A percentile compares a stretch with the other conserved stretches of the same genome.
phyloP scores from a whole-genome alignment of 2,113 vertebrate species.

The Toxotes chatareus region DNA sequence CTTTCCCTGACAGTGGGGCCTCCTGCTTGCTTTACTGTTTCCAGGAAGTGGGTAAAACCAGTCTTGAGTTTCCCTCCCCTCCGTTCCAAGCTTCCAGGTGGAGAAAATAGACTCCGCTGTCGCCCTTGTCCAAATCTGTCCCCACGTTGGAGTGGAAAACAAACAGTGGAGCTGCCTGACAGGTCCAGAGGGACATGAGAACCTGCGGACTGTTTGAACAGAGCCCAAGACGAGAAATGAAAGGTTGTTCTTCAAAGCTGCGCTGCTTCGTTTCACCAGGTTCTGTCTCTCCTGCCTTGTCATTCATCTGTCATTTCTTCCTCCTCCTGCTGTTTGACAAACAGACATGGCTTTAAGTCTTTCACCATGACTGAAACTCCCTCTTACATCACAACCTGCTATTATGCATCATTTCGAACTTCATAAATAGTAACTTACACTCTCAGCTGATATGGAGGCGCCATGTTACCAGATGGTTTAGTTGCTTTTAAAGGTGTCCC shows the following conservation, averaged over 20 bases:
- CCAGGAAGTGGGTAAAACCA: slow-evolving; percentile 80
- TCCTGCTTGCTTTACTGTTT: slow-evolving; percentile 74
- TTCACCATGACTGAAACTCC: slow-evolving; percentile 2
- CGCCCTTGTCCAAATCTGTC: slow-evolving; percentile 78
- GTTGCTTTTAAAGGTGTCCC: slow-evolving; percentile 2
- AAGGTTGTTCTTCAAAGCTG: slow-evolving; percentile 27
- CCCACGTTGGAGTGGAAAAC: slow-evolving; percentile 75
- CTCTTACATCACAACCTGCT: slow-evolving; percentile 13
- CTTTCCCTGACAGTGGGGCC: slow-evolving; percentile 60
- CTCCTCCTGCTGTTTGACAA: not conserved
- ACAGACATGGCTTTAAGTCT: slow-evolving; percentile 7
- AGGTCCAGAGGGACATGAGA: slow-evolving; percentile 49
- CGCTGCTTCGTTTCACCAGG: not conserved
- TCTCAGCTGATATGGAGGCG: not conserved
- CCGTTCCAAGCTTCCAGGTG: slow-evolving; percentile 76
- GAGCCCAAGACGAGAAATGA: slow-evolving; percentile 42
- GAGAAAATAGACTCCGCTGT: slow-evolving; percentile 83
- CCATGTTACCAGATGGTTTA: slow-evolving; percentile 21
- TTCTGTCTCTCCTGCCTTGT: not conserved
- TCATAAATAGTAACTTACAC: slow-evolving; percentile 11
- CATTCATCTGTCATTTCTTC: slow-evolving; percentile 31
- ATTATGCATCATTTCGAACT: slow-evolving; percentile 14
- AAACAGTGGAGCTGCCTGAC: slow-evolving; percentile 73
- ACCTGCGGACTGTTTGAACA: slow-evolving; percentile 53
- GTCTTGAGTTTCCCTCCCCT: slow-evolving; percentile 82